Evolutionary conservation across 2,113 vertebrate species (phyloP).

Genomic region (Spea multiplicata): DNA sequence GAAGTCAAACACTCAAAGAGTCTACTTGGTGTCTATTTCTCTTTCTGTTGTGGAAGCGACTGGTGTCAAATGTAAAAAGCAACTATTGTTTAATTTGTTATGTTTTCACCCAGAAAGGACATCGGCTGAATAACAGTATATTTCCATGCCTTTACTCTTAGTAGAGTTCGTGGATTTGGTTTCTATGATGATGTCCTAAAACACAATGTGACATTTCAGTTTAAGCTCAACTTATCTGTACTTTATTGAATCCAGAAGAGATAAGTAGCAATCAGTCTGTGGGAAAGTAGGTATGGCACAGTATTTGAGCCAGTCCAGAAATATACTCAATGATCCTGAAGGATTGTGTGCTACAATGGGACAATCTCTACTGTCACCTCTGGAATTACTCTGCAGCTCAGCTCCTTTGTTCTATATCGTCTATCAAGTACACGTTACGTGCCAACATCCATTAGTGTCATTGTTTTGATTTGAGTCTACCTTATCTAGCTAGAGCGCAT

Average conservation of each 20-base stretch:
- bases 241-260: background rate
- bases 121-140: too few species aligned
- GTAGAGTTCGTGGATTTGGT: background rate
- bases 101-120: too few species aligned
- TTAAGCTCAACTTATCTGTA: constrained; percentile 1
- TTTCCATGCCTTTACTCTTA: too few species aligned
- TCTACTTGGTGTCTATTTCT: too few species aligned
- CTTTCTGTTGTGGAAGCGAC: too few species aligned
- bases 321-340: background rate
- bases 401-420: background rate
- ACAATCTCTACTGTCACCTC: constrained; percentile 4
- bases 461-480: background rate
- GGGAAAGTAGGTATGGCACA: background rate
- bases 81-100: too few species aligned
- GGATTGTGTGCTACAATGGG: background rate
- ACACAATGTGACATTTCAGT: background rate
- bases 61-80: too few species aligned
- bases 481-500: background rate
- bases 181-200: background rate
- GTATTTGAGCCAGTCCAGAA: background rate
- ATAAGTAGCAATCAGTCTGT: constrained; percentile 5
- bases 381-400: background rate
- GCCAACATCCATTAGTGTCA: background rate
- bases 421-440: background rate
- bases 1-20: too few species aligned